These are phyloP conservation scores for Pagetopsis macropterus DNA, from an alignment of 2,797 vertebrate genomes.

Conservation along the genomic window DNA sequence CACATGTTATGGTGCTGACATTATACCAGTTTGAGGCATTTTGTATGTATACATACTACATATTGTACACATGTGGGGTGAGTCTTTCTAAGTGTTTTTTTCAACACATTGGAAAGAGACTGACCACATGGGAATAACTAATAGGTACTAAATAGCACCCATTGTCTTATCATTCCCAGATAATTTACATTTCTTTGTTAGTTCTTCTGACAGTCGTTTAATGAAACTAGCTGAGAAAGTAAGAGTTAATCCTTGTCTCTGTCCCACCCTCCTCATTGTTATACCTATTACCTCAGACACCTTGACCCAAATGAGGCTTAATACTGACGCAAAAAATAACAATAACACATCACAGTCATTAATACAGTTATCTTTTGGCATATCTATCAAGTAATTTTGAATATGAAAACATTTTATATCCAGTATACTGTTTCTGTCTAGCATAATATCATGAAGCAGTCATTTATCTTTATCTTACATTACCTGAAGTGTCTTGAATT, in stretches of 20 bases:
- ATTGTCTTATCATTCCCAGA: constrained; percentile 8
- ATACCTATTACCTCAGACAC: constrained; percentile 27
- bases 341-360: background rate
- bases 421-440: background rate
- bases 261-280: constrained; percentile 11
- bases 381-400: background rate
- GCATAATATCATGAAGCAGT: background rate
- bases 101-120: too few species aligned
- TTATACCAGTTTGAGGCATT: background rate
- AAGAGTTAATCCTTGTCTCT: constrained; percentile 43
- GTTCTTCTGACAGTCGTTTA: too few species aligned
- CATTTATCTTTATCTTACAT: background rate
- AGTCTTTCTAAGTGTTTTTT: constrained; percentile 3
- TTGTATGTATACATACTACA: background rate
- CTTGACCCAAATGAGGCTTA: background rate
- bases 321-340: background rate
- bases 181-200: constrained; percentile 53
- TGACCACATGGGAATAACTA: constrained; percentile 10
- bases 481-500: constrained; percentile 16
- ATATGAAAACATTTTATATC: background rate
- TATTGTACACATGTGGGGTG: background rate
- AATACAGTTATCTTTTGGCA: background rate
- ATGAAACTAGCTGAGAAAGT: constrained; percentile 41
- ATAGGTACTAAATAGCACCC: constrained; percentile 12
- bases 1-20: background rate